Evolutionary conservation across 2,888 invertebrate species (phyloP).

Genomic region (Papilio gigon): DNA sequence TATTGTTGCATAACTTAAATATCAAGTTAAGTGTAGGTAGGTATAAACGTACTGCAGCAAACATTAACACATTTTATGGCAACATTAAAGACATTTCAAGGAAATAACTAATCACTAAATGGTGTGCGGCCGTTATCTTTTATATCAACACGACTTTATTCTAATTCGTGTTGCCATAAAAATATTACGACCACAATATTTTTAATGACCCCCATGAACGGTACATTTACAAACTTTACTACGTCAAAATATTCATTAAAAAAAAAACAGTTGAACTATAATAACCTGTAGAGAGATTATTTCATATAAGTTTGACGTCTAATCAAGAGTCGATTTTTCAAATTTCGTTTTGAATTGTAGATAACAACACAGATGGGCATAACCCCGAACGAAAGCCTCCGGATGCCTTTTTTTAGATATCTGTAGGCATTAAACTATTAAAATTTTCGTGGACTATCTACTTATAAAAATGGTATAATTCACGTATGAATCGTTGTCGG

Average conservation of each 20-base stretch:
- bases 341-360: too few species aligned
- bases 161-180: conserved; percentile 22
- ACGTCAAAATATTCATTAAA: not conserved
- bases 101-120: conserved; percentile 16
- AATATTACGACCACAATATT: conserved; percentile 2
- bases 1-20: not conserved
- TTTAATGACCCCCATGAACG: conserved; percentile 1
- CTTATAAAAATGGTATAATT: too few species aligned
- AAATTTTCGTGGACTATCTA: too few species aligned
- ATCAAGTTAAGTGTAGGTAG: not conserved
- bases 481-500: too few species aligned
- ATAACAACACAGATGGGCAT: too few species aligned
- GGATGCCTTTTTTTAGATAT: too few species aligned
- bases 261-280: not conserved
- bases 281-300: too few species aligned
- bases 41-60: not conserved
- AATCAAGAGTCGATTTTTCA: too few species aligned
- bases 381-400: too few species aligned
- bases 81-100: conserved; percentile 21
- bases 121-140: conserved; percentile 18
- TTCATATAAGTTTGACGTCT: too few species aligned
- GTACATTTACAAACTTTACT: conserved; percentile 2
- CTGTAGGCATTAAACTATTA: too few species aligned
- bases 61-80: conserved; percentile 19
- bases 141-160: conserved; percentile 23